These are phyloP conservation scores for Eriocheir sinensis DNA, from an alignment of 1,140 invertebrate genomes.

Conservation along the genomic window DNA sequence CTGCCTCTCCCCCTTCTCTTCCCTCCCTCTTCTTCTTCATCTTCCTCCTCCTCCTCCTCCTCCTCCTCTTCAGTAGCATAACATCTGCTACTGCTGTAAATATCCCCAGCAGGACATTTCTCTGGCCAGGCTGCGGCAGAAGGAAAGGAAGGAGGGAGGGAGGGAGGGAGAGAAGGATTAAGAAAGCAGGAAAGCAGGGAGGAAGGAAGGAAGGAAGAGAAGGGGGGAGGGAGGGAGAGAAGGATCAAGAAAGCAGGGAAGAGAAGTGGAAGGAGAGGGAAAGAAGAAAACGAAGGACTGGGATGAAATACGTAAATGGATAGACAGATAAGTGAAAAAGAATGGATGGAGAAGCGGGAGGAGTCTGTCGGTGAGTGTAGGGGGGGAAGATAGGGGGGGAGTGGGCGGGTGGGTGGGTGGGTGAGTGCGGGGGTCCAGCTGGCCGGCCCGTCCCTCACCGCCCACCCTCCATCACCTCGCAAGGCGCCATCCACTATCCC, in stretches of 20 bases:
- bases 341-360: not conserved
- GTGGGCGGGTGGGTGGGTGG: not conserved
- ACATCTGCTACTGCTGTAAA: constrained; percentile 13
- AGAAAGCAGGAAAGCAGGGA: not conserved
- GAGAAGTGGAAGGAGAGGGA: not conserved
- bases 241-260: not conserved
- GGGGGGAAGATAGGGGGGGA: not conserved
- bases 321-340: constrained; percentile 29
- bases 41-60: constrained; percentile 28
- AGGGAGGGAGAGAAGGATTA: not conserved
- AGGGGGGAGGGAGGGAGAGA: not conserved
- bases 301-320: not conserved
- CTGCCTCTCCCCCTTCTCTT: not conserved
- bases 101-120: constrained; percentile 2
- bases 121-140: not conserved
- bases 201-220: not conserved
- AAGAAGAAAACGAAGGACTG: not conserved
- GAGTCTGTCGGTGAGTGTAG: not conserved
- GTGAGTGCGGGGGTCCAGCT: constrained; percentile 3
- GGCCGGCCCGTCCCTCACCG: not conserved
- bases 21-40: not conserved
- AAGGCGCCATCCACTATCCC: constrained; percentile 46
- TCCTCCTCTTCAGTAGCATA: not conserved
- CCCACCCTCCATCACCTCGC: constrained; percentile 38
- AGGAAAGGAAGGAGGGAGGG: not conserved